Evolutionary conservation across 2,888 invertebrate genomes (phyloP).

Genomic region (Adelognathus sp.): DNA sequence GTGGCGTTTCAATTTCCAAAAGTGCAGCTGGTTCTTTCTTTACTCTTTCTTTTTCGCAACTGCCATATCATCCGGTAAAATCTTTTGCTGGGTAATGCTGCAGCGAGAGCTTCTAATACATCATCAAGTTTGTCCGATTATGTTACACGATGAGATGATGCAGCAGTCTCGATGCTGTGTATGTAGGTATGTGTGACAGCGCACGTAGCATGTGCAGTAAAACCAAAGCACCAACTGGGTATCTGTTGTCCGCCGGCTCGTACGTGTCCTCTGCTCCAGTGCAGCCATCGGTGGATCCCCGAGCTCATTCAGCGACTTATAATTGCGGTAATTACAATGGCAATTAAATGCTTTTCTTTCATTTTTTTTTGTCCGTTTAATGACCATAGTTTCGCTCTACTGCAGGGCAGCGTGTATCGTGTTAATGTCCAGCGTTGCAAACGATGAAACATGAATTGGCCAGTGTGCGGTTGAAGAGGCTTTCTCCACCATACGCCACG

Average conservation of each 20-base stretch:
- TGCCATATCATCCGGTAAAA: slow-evolving; percentile 18
- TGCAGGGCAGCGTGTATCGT: not conserved
- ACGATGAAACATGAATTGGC: slow-evolving; percentile 29
- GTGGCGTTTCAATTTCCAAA: slow-evolving; percentile 40
- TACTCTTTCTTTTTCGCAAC: not conserved
- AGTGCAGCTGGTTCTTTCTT: slow-evolving; percentile 27
- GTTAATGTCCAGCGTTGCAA: slow-evolving; percentile 32
- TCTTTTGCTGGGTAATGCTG: not conserved
- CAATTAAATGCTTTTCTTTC: slow-evolving; percentile 17
- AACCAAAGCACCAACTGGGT: not conserved
- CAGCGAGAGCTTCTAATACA: slow-evolving; percentile 14
- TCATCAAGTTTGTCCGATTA: slow-evolving; percentile 13
- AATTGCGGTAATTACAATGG: slow-evolving; percentile 24
- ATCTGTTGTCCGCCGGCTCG: not conserved
- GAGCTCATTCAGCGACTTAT: slow-evolving; percentile 23
- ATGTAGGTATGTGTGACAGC: not conserved
- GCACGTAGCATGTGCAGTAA: not conserved
- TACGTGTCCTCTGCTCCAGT: not conserved
- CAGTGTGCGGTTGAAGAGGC: slow-evolving; percentile 2
- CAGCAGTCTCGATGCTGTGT: not conserved
- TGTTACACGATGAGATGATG: not conserved
- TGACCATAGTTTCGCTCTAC: not conserved
- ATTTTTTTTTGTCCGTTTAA: slow-evolving; percentile 31
- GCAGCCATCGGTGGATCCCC: not conserved
- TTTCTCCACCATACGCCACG: not conserved